Percentiles rank a stretch among this genome's conserved stretches.
Evolutionary conservation across 2,113 vertebrate species (phyloP).

Genomic region (Cryptomyrus ogoouensis): DNA sequence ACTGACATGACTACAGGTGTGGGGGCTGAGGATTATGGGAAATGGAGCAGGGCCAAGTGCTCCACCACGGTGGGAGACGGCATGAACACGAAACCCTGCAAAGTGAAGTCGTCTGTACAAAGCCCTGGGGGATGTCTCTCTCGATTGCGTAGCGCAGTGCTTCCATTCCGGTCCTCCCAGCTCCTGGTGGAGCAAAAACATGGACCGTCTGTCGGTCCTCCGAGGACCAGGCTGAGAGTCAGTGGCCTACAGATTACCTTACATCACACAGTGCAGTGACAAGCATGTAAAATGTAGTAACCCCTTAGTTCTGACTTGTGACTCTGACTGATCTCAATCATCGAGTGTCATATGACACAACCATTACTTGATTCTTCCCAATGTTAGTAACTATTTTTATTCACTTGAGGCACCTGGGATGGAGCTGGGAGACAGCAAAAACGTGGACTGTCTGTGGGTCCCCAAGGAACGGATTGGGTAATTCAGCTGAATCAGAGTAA

Average conservation of each 20-base stretch:
- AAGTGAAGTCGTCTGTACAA: background rate
- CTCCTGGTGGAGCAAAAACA: background rate
- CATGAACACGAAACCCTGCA: background rate
- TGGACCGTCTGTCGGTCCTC: background rate
- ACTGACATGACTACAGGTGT: background rate
- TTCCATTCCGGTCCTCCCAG: background rate
- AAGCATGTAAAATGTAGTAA: background rate
- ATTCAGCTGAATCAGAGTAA: background rate
- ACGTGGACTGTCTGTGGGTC: background rate
- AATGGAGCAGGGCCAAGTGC: background rate
- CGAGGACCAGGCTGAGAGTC: background rate
- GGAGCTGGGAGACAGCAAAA: background rate
- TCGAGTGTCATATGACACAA: background rate
- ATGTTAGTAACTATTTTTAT: background rate
- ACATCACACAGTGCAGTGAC: background rate
- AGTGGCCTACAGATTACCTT: background rate
- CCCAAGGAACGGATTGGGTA: background rate
- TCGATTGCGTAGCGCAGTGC: background rate
- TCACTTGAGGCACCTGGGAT: background rate
- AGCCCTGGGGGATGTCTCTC: background rate
- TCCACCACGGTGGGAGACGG: background rate
- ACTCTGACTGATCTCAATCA: background rate
- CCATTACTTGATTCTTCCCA: background rate
- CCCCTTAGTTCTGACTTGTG: background rate
- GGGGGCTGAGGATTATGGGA: background rate